Conservation (phyloP, 2,797 vertebrate genomes). For the Gallinago nigripennis region DNA sequence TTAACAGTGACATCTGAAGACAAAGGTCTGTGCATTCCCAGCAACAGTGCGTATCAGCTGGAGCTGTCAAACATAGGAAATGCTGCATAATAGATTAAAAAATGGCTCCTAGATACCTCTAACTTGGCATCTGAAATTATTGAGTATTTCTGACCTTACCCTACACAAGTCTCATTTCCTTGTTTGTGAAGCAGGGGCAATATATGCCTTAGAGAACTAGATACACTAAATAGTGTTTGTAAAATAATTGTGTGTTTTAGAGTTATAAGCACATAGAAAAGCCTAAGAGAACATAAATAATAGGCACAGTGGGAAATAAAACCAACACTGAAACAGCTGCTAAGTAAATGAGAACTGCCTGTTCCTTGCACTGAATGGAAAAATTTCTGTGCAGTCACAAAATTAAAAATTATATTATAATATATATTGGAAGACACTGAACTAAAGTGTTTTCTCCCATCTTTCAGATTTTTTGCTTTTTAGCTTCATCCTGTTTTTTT, state of each 20-base stretch:
- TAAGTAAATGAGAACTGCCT: background rate
- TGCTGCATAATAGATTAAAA: background rate
- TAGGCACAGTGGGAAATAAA: conserved; percentile 16
- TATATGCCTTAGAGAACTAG: background rate
- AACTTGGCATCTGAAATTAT: background rate
- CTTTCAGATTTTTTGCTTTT: background rate
- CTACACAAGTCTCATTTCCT: background rate
- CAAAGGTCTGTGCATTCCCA: background rate
- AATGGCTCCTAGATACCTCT: background rate
- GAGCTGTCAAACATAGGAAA: background rate
- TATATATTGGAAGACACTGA: background rate
- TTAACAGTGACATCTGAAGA: background rate
- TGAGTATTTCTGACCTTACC: background rate
- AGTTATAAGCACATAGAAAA: background rate
- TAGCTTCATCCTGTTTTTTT: background rate
- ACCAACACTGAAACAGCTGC: background rate
- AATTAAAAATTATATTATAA: background rate
- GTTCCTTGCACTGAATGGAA: background rate
- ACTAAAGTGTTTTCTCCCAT: background rate
- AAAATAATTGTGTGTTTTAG: background rate
- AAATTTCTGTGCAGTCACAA: background rate
- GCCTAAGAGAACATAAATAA: background rate
- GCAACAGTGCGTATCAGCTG: background rate
- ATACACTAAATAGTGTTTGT: background rate
- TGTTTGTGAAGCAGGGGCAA: background rate